phyloP scores from a whole-genome alignment of 2,113 vertebrate genomes.

The rabbit (Oryctolagus cuniculus) region DNA sequence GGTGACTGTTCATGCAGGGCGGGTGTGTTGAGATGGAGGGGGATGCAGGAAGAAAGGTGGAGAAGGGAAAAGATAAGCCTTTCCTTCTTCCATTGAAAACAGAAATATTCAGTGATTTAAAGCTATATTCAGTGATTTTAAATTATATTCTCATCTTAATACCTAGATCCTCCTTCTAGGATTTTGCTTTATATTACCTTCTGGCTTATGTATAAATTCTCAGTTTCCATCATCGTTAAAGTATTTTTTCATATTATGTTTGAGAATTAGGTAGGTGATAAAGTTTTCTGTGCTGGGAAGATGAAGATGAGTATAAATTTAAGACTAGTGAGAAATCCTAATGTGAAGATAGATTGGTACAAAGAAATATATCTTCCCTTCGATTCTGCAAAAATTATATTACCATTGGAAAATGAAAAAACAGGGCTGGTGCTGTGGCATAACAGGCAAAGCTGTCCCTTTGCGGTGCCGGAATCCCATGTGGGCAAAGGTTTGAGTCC shows the following conservation, averaged over 20 bases:
- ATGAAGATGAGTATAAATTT: slow-evolving; percentile 28
- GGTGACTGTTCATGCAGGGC: neutral
- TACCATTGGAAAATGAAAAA: neutral
- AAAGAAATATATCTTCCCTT: slow-evolving; percentile 12
- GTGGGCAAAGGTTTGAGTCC: too few relatives aligned
- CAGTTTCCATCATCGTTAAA: neutral
- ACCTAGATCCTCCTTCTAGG: neutral
- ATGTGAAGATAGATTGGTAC: neutral
- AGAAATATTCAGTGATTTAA: neutral
- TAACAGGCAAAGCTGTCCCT: too few relatives aligned
- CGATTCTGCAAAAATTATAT: neutral
- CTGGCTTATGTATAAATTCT: neutral
- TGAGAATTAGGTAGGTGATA: slow-evolving; percentile 25
- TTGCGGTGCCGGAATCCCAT: too few relatives aligned
- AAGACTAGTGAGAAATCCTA: neutral
- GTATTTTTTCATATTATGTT: neutral
- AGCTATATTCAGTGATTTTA: neutral
- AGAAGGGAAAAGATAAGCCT: neutral
- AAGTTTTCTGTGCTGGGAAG: slow-evolving; percentile 9
- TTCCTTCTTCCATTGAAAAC: too few relatives aligned
- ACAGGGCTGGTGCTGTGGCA: too few relatives aligned
- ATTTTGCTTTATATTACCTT: slow-evolving; percentile 7
- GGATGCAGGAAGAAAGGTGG: neutral
- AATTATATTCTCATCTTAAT: neutral
- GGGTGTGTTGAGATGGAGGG: neutral